Evolutionary conservation across 2,113 vertebrate genomes (phyloP).

Genomic region (Tyto alba): DNA sequence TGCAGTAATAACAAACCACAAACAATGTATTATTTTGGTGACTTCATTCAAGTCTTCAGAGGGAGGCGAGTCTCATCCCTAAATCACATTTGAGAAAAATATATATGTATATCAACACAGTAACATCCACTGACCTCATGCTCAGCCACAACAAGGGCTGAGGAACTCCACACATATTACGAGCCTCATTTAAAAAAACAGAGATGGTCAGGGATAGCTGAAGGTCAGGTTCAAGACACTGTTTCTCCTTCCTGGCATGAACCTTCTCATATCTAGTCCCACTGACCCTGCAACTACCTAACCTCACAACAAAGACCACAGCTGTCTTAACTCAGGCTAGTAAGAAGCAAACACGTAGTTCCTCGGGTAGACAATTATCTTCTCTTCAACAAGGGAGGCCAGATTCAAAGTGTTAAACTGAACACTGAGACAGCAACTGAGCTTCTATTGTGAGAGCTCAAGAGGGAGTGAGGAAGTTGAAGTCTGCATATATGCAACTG

Average conservation of each 20-base stretch:
- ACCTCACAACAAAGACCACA: background rate
- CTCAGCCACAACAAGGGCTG: background rate
- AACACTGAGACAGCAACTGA: accelerated
- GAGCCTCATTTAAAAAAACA: background rate
- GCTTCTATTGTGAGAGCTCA: accelerated
- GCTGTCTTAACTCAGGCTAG: background rate
- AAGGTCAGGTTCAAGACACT: background rate
- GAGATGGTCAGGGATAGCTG: background rate
- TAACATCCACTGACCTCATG: background rate
- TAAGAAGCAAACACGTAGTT: background rate
- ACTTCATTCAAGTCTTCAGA: background rate
- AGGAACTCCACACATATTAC: background rate
- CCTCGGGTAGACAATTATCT: background rate
- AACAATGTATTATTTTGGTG: background rate
- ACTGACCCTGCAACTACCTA: background rate
- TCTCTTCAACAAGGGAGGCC: background rate
- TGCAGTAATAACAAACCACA: background rate
- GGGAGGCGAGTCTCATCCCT: background rate
- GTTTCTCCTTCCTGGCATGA: background rate
- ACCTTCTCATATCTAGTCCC: accelerated
- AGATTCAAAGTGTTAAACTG: accelerated
- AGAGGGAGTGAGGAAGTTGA: accelerated
- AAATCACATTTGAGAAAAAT: background rate
- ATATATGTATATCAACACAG: background rate
- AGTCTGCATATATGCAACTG: background rate